phyloP scores from a whole-genome alignment of 2,888 invertebrate genomes.

The Cremastobaeus sp. region DNA sequence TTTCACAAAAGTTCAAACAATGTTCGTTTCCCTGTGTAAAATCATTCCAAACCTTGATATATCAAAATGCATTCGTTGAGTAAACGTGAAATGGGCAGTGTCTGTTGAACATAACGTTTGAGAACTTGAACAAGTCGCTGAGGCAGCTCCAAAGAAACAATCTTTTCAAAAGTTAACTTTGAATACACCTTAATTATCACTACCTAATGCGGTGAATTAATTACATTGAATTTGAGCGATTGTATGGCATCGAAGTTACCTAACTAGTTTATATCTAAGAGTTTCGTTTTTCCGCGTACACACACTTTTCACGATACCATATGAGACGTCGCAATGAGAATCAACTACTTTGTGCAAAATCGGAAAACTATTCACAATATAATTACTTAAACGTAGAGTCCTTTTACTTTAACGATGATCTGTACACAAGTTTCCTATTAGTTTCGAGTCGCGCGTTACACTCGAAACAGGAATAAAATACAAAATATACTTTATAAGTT shows the following conservation, averaged over 20 bases:
- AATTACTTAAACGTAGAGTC: slow-evolving; percentile 39
- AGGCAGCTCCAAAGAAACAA: slow-evolving; percentile 23
- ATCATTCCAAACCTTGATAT: too few species aligned
- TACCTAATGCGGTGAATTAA: slow-evolving; percentile 65
- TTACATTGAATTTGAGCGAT: slow-evolving; percentile 73
- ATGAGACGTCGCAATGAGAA: slow-evolving; percentile 43
- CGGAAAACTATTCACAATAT: slow-evolving; percentile 54
- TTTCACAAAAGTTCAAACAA: slow-evolving; percentile 3
- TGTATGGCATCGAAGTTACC: slow-evolving; percentile 66
- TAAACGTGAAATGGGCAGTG: slow-evolving; percentile 18
- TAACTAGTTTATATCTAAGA: slow-evolving; percentile 63
- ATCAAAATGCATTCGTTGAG: too few species aligned
- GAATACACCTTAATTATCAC: slow-evolving; percentile 42
- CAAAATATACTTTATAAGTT: slow-evolving; percentile 54
- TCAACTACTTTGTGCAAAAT: slow-evolving; percentile 57
- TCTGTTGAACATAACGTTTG: slow-evolving; percentile 6
- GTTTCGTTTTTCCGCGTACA: slow-evolving; percentile 58
- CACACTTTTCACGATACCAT: slow-evolving; percentile 37
- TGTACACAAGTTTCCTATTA: slow-evolving; percentile 55
- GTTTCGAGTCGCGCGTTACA: slow-evolving; percentile 28
- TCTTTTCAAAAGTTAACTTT: slow-evolving; percentile 17
- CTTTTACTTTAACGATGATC: slow-evolving; percentile 38
- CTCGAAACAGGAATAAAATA: slow-evolving; percentile 46
- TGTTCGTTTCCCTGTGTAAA: not conserved
- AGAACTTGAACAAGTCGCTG: not conserved